phyloP scores from a whole-genome alignment of 2,888 invertebrate genomes.

The Yponomeuta plumbellus region DNA sequence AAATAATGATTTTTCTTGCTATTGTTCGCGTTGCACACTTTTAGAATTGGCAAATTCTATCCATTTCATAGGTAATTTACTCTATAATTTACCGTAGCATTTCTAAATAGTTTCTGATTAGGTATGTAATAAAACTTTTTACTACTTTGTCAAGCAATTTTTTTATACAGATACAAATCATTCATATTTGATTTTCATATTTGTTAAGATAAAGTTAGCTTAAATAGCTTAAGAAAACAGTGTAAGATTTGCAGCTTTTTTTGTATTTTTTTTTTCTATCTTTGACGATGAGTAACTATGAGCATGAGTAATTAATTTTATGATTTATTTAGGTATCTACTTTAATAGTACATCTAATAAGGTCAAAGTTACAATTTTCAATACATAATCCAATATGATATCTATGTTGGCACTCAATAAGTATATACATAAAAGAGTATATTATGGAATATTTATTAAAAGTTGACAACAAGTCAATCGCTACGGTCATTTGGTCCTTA shows the following conservation, averaged over 20 bases:
- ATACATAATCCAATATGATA: background rate
- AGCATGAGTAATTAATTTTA: too few relatives aligned
- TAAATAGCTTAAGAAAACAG: background rate
- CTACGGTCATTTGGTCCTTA: conserved; percentile 18
- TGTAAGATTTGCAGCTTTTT: background rate
- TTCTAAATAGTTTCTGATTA: too few relatives aligned
- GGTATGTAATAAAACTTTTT: too few relatives aligned
- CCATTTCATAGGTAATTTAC: background rate
- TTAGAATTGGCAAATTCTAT: background rate
- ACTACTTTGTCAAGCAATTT: background rate
- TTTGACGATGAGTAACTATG: background rate
- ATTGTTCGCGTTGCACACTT: background rate
- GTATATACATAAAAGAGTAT: background rate
- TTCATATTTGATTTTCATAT: background rate
- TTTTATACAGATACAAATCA: background rate
- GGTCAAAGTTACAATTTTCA: background rate
- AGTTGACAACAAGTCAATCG: background rate
- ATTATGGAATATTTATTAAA: background rate
- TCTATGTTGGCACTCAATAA: background rate
- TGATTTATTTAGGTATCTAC: too few relatives aligned
- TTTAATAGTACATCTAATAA: background rate
- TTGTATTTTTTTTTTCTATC: background rate
- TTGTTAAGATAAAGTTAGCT: background rate
- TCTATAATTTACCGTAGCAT: too few relatives aligned
- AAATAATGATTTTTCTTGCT: background rate